Evolutionary conservation across 2,888 invertebrate species (phyloP).

Genomic region (Oasisia sp.): DNA sequence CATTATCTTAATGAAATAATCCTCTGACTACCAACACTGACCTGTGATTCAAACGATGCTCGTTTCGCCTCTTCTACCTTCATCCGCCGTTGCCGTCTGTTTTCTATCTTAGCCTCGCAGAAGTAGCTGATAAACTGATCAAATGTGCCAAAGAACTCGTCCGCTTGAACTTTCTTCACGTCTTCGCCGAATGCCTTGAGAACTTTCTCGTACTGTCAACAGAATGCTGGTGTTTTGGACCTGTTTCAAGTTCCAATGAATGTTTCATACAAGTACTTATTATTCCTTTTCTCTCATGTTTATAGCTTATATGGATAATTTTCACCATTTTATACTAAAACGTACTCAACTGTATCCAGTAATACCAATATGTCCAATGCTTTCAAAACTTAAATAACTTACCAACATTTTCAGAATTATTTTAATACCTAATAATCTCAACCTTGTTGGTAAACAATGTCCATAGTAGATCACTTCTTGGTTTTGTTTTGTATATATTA

Average conservation of each 20-base stretch:
- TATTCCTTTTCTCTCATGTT: neutral
- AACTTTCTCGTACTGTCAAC: conserved; percentile 82
- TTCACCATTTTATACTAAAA: neutral
- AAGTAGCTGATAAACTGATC: conserved; percentile 87
- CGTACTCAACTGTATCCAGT: too few species aligned
- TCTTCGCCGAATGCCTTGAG: conserved; percentile 92
- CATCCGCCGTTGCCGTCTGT: conserved; percentile 83
- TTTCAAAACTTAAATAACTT: neutral
- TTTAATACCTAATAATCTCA: neutral
- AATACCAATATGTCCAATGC: neutral
- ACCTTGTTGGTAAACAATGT: neutral
- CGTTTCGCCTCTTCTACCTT: conserved; percentile 91
- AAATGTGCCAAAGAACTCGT: conserved; percentile 92
- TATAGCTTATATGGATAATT: neutral
- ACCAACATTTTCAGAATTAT: neutral
- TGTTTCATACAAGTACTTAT: neutral
- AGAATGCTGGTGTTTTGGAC: neutral
- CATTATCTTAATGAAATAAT: too few species aligned
- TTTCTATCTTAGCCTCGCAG: conserved; percentile 86
- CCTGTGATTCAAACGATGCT: conserved; percentile 87
- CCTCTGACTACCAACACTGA: conserved; percentile 50
- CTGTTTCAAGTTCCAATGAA: neutral
- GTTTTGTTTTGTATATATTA: neutral
- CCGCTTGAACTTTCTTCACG: conserved; percentile 79
- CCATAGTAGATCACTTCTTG: neutral